phyloP scores from a whole-genome alignment of 2,888 invertebrate genomes.

The Lathronympha strigana region DNA sequence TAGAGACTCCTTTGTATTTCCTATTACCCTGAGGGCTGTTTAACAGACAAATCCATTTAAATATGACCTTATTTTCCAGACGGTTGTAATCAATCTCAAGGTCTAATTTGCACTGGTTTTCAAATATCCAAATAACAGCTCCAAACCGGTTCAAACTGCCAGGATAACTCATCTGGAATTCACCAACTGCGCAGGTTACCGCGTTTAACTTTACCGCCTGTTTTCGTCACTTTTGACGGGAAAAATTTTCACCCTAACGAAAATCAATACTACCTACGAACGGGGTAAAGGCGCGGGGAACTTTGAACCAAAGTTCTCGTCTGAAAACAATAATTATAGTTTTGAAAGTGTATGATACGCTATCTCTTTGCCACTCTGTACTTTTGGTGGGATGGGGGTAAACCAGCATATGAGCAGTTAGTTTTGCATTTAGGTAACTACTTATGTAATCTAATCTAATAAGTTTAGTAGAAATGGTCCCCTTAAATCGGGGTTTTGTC shows the following conservation, averaged over 20 bases:
- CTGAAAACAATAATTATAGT: background rate
- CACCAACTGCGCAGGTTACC: slow-evolving; percentile 27
- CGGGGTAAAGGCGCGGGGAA: background rate
- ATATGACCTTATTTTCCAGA: background rate
- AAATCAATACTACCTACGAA: background rate
- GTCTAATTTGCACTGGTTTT: background rate
- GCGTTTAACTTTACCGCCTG: slow-evolving; percentile 25
- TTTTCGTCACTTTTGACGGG: slow-evolving; percentile 5
- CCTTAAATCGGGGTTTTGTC: too few relatives aligned
- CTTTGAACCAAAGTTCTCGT: background rate
- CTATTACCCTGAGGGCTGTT: background rate
- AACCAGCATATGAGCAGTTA: too few relatives aligned
- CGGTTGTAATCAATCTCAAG: background rate
- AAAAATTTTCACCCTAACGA: slow-evolving; percentile 2
- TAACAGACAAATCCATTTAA: background rate
- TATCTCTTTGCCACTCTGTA: too few relatives aligned
- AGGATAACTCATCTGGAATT: slow-evolving; percentile 32
- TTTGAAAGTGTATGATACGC: background rate
- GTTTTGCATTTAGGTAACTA: too few relatives aligned
- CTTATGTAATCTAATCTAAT: too few relatives aligned
- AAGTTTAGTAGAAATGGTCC: too few relatives aligned
- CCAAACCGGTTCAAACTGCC: slow-evolving; percentile 3
- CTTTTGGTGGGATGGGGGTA: too few relatives aligned
- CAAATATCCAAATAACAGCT: background rate
- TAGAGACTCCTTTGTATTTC: background rate